A percentile compares a stretch with the other conserved stretches of the same genome.
phyloP scores from a whole-genome alignment of 2,113 vertebrate species.

The Pterocles orientalis region DNA sequence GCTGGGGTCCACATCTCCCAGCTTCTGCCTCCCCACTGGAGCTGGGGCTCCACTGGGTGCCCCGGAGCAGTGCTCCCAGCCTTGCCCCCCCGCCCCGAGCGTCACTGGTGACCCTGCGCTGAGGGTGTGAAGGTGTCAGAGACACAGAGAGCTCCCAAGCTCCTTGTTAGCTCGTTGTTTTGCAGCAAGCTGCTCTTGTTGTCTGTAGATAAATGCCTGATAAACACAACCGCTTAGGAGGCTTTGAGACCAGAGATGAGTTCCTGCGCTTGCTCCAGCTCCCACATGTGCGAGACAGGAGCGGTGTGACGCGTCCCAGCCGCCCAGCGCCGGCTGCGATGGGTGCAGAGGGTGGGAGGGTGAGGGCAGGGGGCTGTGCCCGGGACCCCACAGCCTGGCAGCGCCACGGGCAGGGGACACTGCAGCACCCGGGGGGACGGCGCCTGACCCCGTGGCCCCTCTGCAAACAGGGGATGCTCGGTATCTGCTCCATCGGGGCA shows the following conservation, averaged over 20 bases:
- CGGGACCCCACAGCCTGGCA: no score
- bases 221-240: accelerated
- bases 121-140: accelerated
- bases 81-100: accelerated
- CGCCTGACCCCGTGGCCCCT: background rate
- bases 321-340: accelerated
- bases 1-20: accelerated
- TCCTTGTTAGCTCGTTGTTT: background rate
- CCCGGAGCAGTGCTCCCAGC: accelerated
- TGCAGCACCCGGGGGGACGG: accelerated
- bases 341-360: background rate
- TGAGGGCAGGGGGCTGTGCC: background rate
- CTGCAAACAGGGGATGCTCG: background rate
- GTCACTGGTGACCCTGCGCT: accelerated
- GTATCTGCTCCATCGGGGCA: background rate
- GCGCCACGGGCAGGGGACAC: background rate
- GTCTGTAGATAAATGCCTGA: background rate
- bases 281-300: accelerated
- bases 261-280: accelerated
- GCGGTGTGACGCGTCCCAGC: accelerated
- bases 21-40: background rate
- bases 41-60: accelerated
- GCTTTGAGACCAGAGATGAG: accelerated
- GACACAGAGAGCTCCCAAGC: accelerated
- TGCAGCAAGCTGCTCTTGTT: background rate